phyloP scores from a whole-genome alignment of 30 jellyfish, hydroid and myxozoan species.

The Aurelia sp. region DNA sequence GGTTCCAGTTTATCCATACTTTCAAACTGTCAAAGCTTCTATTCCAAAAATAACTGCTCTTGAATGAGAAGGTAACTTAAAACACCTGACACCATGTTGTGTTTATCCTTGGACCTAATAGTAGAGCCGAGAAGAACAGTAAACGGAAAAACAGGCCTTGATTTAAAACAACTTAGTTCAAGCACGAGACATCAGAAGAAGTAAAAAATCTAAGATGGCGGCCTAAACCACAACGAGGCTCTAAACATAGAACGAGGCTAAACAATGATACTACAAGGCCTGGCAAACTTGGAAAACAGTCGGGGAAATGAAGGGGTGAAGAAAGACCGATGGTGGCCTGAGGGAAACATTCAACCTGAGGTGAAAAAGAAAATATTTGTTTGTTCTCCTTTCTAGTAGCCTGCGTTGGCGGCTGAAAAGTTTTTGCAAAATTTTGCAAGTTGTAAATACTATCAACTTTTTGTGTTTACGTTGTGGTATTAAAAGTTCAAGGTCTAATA shows the following conservation, averaged over 20 bases:
- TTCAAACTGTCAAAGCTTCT: conserved; percentile 49
- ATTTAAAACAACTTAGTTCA: conserved; percentile 10
- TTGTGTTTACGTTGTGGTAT: too few relatives aligned
- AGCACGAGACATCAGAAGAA: conserved; percentile 16
- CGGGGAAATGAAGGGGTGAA: too few relatives aligned
- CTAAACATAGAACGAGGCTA: conserved; percentile 4
- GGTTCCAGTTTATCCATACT: conserved; percentile 54
- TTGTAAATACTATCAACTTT: too few relatives aligned
- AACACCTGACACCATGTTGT: conserved; percentile 54
- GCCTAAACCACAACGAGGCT: conserved; percentile 27
- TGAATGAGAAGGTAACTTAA: conserved; percentile 27
- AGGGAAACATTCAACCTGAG: too few relatives aligned
- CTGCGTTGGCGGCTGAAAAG: too few relatives aligned
- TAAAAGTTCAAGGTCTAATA: too few relatives aligned
- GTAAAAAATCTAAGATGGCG: conserved; percentile 17
- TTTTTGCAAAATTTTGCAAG: too few relatives aligned
- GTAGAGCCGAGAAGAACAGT: not conserved
- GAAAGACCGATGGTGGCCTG: too few relatives aligned
- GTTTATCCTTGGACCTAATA: not conserved
- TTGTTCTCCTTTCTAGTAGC: too few relatives aligned
- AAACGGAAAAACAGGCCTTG: conserved; percentile 24
- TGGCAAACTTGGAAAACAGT: too few relatives aligned
- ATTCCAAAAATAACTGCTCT: conserved; percentile 45
- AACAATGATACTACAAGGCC: conserved; percentile 11
- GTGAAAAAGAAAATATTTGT: too few relatives aligned